Evolutionary conservation across 2,113 vertebrate species (phyloP).

Genomic region (Dromiciops gliroides): DNA sequence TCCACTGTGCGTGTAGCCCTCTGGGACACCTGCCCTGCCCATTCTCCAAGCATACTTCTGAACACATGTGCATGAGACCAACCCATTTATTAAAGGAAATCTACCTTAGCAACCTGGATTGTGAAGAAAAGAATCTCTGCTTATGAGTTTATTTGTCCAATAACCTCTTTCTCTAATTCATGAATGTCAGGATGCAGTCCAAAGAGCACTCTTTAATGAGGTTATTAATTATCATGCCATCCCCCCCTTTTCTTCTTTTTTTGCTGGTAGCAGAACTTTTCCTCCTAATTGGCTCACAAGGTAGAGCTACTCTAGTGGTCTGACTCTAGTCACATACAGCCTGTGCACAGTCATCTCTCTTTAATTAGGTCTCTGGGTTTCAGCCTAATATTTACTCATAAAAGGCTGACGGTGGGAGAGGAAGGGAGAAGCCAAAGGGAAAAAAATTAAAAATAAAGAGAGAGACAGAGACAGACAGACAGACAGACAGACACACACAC

Average conservation of each 20-base stretch:
- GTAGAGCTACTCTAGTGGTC: constrained; percentile 73
- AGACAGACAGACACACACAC: neutral
- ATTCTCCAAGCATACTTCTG: neutral
- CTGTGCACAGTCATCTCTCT: neutral
- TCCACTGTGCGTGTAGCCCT: neutral
- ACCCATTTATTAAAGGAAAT: neutral
- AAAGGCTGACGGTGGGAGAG: neutral
- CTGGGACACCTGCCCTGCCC: neutral
- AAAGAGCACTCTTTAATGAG: constrained; percentile 83
- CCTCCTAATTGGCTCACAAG: constrained; percentile 79
- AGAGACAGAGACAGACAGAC: neutral
- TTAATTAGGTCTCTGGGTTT: constrained; percentile 64
- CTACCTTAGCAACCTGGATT: neutral
- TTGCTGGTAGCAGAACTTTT: constrained; percentile 77
- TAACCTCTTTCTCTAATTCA: constrained; percentile 71
- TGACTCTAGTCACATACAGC: constrained; percentile 17
- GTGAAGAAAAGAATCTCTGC: neutral
- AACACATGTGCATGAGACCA: neutral
- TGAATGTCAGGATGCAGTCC: constrained; percentile 82
- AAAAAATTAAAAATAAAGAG: neutral
- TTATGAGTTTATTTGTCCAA: constrained; percentile 74
- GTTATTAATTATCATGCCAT: constrained; percentile 84
- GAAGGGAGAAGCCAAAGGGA: neutral
- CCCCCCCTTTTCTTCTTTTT: constrained; percentile 79
- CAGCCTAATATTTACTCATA: constrained; percentile 55